Evolutionary conservation across 2,113 vertebrate genomes (phyloP), one percentile per base, ranked within the genome.

Genomic region (Brachypodius melanocephalos): DNA sequence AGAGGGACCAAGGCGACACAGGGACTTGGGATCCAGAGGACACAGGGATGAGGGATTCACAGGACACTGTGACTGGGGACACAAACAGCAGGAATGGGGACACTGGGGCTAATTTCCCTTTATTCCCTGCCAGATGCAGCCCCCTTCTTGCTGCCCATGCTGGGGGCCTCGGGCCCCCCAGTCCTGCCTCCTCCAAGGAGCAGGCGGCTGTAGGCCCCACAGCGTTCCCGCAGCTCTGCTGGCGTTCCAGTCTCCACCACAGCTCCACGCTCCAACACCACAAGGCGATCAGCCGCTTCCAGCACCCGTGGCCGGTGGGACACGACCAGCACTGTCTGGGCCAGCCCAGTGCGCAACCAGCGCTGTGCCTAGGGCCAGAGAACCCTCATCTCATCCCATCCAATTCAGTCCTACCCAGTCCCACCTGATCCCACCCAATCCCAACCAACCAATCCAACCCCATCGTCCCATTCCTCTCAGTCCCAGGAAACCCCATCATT

Each of bases 161-260:
- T 1, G 2, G 14, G 31, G 58, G 7, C 2, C 10, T 31, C 4
- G 0, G 46, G n/a, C 17, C 5, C 12, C 54, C 16, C 32, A 2
- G 31, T 5, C 4, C 26, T 17, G 36, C 6, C 43, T 5, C 5
- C 26, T 0, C 36, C 67, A 2, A 19, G 36, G 26, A 80, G 67
- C 58, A 80, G 59, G 26, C 22, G 28, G 59, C 43, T 32, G 76
- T 66, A 80, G 67, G 59, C 51, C 4, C 67, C 67, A 0, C 22
- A 1, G 36, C 2, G 28, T 14, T 43, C 10, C 59, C 28, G 36
- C 49, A 88, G 85, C 76, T 88, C 59, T 0, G 3, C 49, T 0
- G 75, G 67, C 0, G 26, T 73, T 32, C 85, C 85, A 0, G 8
- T 24, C 85, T 80, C 85, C 3, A 10, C 43, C 58, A 88, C 58